Evolutionary conservation across 2,797 vertebrate species (phyloP).

Genomic region (Hippopotamyrus pictus): DNA sequence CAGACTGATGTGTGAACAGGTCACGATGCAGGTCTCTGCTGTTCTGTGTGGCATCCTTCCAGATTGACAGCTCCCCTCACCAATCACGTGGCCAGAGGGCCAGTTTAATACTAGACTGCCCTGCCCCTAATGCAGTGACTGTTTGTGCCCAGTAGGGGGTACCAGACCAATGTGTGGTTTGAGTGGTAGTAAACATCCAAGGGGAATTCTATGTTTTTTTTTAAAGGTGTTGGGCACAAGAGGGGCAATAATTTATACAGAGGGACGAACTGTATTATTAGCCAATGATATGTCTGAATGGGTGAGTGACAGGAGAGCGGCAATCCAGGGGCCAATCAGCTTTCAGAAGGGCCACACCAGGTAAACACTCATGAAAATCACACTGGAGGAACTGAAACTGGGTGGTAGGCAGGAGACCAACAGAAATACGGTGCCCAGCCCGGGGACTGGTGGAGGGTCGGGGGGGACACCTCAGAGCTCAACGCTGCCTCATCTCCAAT

Average conservation of each 20-base stretch:
- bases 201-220: neutral
- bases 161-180: neutral
- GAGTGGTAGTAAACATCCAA: neutral
- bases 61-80: neutral
- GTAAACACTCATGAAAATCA: neutral
- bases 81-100: neutral
- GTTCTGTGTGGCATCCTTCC: neutral
- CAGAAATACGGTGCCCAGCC: neutral
- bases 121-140: neutral
- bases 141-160: neutral
- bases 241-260: neutral
- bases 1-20: neutral
- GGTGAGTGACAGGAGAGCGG: neutral
- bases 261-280: neutral
- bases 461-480: neutral
- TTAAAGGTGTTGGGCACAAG: neutral
- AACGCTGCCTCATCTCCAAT: neutral
- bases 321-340: neutral
- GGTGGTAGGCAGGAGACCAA: neutral
- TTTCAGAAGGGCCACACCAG: neutral
- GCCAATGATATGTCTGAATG: neutral
- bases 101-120: neutral
- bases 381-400: neutral
- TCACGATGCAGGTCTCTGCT: neutral
- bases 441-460: neutral